Percentiles rank a stretch among this genome's conserved stretches.
phyloP scores from a whole-genome alignment of 1,140 invertebrate species.

The Drosophila watanabei region DNA sequence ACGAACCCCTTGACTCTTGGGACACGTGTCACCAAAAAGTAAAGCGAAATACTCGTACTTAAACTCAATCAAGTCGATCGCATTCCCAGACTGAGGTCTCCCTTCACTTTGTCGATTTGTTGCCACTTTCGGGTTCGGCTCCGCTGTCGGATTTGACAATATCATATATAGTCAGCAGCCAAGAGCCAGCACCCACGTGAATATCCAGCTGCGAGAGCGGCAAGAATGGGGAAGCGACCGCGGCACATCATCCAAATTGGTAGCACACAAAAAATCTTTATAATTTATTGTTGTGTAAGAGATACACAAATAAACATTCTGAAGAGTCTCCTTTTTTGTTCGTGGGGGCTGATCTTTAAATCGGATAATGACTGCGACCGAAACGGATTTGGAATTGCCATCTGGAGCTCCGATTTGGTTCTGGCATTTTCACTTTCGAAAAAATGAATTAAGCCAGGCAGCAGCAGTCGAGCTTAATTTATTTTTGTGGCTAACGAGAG shows the following conservation, averaged over 20 bases:
- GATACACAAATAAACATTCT: constrained; percentile 74
- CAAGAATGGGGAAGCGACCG: constrained; percentile 64
- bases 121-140: constrained; percentile 52
- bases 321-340: constrained; percentile 65
- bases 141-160: constrained; percentile 45
- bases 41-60: constrained; percentile 20
- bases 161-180: constrained; percentile 45
- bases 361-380: constrained; percentile 49
- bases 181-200: constrained; percentile 37
- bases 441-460: constrained; percentile 30
- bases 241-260: constrained; percentile 61
- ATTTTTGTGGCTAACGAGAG: constrained; percentile 10
- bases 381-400: constrained; percentile 46
- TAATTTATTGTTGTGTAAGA: constrained; percentile 63
- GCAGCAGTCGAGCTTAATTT: constrained; percentile 9
- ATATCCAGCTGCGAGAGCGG: constrained; percentile 19
- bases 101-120: constrained; percentile 66
- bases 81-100: constrained; percentile 62
- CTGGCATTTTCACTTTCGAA: constrained; percentile 53
- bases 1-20: constrained; percentile 6
- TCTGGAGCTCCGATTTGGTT: constrained; percentile 34
- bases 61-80: constrained; percentile 47
- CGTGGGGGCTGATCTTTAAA: constrained; percentile 51
- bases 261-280: constrained; percentile 38
- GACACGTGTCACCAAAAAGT: constrained; percentile 41